Evolutionary conservation across 2,113 vertebrate species (phyloP).

Genomic region (Nicator chloris): DNA sequence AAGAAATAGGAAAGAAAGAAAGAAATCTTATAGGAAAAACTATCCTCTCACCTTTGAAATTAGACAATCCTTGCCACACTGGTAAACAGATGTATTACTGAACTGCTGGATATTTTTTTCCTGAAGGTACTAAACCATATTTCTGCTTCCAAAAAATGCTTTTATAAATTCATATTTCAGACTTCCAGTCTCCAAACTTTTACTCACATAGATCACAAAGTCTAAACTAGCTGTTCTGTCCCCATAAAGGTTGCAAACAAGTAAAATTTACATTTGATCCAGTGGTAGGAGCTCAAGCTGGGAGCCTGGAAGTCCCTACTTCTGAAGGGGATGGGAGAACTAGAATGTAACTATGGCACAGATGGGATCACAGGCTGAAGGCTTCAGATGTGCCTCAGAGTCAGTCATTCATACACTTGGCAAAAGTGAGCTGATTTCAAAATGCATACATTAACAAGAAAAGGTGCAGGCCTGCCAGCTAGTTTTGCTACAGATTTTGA

Average conservation of each 20-base stretch:
- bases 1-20: neutral
- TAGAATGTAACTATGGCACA: neutral
- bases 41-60: neutral
- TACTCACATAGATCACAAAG: neutral
- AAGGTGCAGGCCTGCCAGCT: neutral
- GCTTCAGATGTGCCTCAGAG: neutral
- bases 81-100: neutral
- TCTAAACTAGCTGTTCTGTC: neutral
- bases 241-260: neutral
- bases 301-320: neutral
- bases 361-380: conserved; percentile 15
- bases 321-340: neutral
- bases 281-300: neutral
- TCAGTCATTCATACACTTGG: neutral
- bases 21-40: neutral
- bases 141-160: neutral
- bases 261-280: neutral
- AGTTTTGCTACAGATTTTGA: neutral
- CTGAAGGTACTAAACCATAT: neutral
- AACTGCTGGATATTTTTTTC: neutral
- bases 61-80: neutral
- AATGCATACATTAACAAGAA: neutral
- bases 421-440: neutral
- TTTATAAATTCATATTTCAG: neutral
- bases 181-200: neutral